Evolutionary conservation across 2,888 invertebrate genomes (phyloP).

Genomic region (Leucoptera coffeella): DNA sequence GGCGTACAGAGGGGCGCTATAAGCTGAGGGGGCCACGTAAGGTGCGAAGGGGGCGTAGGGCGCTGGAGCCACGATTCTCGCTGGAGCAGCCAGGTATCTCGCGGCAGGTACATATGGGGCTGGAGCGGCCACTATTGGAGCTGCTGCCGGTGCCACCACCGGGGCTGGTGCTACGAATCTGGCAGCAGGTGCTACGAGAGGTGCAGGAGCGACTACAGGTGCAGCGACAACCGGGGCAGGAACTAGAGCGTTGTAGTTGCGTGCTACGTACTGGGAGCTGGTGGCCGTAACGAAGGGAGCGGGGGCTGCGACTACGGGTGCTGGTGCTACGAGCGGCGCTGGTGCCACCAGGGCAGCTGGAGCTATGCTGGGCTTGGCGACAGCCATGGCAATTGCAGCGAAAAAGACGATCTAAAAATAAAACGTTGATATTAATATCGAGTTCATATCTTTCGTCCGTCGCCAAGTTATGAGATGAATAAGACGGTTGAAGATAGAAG

Average conservation of each 20-base stretch:
- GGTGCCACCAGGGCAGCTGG: conserved; percentile 13
- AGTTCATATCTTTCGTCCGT: too few relatives aligned
- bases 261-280: conserved; percentile 58
- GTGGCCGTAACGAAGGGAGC: conserved; percentile 59
- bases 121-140: conserved; percentile 1
- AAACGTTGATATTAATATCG: too few relatives aligned
- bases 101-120: background rate
- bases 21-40: conserved; percentile 18
- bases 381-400: conserved; percentile 22
- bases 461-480: too few relatives aligned
- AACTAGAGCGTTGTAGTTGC: conserved; percentile 48
- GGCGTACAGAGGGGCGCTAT: conserved; percentile 12
- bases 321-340: conserved; percentile 16
- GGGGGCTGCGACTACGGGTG: conserved; percentile 23
- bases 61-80: conserved; percentile 5
- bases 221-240: conserved; percentile 28
- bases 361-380: conserved; percentile 22
- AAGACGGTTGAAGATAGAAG: too few relatives aligned
- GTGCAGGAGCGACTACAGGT: conserved; percentile 13
- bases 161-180: conserved; percentile 7
- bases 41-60: conserved; percentile 8
- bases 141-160: conserved; percentile 2
- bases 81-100: background rate
- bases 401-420: conserved; percentile 28
- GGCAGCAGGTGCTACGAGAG: conserved; percentile 12